A percentile compares a stretch with the other conserved stretches of the same genome.
Conservation (phyloP, 2,113 vertebrate genomes). For the Maylandia zebra region DNA sequence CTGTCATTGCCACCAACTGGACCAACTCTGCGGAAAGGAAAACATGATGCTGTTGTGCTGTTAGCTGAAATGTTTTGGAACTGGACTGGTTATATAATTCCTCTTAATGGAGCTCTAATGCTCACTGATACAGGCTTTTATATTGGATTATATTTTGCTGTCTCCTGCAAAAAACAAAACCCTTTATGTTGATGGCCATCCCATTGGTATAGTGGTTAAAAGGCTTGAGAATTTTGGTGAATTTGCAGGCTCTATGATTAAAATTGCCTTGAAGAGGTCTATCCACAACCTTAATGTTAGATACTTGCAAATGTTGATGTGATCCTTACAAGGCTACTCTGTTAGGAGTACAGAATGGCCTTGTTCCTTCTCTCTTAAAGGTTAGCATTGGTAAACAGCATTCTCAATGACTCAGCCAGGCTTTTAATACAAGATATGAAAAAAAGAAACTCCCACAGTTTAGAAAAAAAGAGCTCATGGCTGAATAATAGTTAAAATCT, state of each 20-base stretch:
- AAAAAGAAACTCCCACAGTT: background rate
- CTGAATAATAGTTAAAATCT: background rate
- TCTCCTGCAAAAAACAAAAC: background rate
- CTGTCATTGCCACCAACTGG: background rate
- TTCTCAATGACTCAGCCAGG: background rate
- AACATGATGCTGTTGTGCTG: background rate
- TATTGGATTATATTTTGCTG: background rate
- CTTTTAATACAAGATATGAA: background rate
- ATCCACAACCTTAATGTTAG: background rate
- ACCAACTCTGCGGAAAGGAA: background rate
- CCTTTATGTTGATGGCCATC: background rate
- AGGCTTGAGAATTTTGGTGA: background rate
- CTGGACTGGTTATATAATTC: background rate
- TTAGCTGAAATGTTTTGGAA: background rate
- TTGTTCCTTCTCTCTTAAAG: background rate
- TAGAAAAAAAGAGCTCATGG: background rate
- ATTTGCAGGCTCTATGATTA: background rate
- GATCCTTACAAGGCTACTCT: background rate
- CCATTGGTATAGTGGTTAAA: fast-evolving
- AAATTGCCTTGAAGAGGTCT: background rate
- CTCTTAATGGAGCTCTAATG: background rate
- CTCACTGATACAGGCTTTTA: background rate
- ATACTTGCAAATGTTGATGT: background rate
- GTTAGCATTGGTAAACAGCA: background rate
- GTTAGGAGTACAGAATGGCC: background rate